These are phyloP conservation scores for Enteromius fasciolatus DNA, from an alignment of 2,797 vertebrate genomes.

Conservation along the genomic window DNA sequence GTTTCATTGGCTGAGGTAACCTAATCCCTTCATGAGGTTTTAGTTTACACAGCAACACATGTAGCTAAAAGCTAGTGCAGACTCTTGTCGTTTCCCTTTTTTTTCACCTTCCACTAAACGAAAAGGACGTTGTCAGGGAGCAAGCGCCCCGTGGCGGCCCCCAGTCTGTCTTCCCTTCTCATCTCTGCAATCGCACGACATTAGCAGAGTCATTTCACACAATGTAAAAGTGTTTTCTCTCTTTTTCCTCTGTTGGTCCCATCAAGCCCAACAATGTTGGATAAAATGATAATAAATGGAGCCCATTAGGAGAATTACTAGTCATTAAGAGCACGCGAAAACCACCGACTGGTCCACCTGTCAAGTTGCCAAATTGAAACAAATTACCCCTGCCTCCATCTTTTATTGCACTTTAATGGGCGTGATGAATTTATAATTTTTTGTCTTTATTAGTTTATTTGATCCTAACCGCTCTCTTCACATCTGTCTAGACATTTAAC, in stretches of 20 bases:
- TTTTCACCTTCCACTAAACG: slow-evolving; percentile 60
- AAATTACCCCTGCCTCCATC: slow-evolving; percentile 78
- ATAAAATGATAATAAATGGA: slow-evolving; percentile 83
- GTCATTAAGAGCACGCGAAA: slow-evolving; percentile 79
- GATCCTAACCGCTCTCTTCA: slow-evolving; percentile 72
- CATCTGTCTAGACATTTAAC: slow-evolving; percentile 50
- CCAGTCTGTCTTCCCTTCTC: slow-evolving; percentile 54
- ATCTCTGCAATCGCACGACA: slow-evolving; percentile 39
- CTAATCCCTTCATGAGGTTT: slow-evolving; percentile 67
- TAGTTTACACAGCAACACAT: slow-evolving; percentile 64
- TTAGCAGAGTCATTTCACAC: slow-evolving; percentile 61
- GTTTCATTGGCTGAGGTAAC: slow-evolving; percentile 64
- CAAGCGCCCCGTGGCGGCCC: slow-evolving; percentile 49
- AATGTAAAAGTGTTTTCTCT: slow-evolving; percentile 65
- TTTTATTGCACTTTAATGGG: slow-evolving; percentile 77
- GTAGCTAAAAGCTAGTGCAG: slow-evolving; percentile 54
- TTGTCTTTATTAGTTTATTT: slow-evolving; percentile 80
- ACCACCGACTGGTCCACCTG: slow-evolving; percentile 79
- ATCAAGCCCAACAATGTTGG: slow-evolving; percentile 69
- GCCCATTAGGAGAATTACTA: slow-evolving; percentile 81
- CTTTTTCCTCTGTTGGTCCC: slow-evolving; percentile 54
- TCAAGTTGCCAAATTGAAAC: slow-evolving; percentile 81
- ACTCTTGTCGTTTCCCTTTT: slow-evolving; percentile 59
- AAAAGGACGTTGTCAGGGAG: background rate
- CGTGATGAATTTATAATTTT: slow-evolving; percentile 79